Conservation (phyloP, 2,113 vertebrate species). For the Heliornis fulica region DNA sequence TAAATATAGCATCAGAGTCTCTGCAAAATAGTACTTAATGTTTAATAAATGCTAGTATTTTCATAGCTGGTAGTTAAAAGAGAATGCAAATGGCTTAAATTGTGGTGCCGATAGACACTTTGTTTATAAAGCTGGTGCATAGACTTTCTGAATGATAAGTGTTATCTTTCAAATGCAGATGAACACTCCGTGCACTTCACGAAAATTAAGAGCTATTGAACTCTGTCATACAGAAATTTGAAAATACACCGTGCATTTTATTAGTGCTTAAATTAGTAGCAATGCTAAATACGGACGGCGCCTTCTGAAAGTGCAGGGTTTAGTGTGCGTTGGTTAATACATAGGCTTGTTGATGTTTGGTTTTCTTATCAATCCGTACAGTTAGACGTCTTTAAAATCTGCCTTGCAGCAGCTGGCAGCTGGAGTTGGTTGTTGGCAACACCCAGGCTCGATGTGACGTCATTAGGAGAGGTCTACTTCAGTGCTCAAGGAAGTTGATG, state of each 20-base stretch:
- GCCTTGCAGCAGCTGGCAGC: constrained; percentile 84
- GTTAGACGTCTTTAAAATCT: constrained; percentile 81
- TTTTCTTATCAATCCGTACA: constrained; percentile 79
- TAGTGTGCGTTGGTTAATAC: background rate
- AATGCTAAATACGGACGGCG: background rate
- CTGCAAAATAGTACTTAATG: background rate
- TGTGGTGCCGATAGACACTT: background rate
- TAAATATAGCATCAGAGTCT: background rate
- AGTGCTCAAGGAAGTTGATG: constrained; percentile 66
- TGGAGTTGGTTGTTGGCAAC: constrained; percentile 67
- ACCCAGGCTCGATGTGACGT: constrained; percentile 75
- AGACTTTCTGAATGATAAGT: constrained; percentile 60
- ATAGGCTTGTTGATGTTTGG: constrained; percentile 40
- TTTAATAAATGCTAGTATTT: background rate
- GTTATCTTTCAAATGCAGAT: constrained; percentile 64
- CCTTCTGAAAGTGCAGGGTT: background rate
- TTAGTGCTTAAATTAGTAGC: background rate
- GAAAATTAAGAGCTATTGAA: constrained; percentile 29
- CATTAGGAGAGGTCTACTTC: constrained; percentile 67
- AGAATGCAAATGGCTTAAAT: background rate
- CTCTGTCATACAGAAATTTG: background rate
- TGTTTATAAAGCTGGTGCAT: background rate
- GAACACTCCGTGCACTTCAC: background rate
- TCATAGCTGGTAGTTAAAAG: background rate
- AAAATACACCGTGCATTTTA: background rate